Conservation (phyloP, 2,797 vertebrate species). For the Kryptolebias ocellatus region DNA sequence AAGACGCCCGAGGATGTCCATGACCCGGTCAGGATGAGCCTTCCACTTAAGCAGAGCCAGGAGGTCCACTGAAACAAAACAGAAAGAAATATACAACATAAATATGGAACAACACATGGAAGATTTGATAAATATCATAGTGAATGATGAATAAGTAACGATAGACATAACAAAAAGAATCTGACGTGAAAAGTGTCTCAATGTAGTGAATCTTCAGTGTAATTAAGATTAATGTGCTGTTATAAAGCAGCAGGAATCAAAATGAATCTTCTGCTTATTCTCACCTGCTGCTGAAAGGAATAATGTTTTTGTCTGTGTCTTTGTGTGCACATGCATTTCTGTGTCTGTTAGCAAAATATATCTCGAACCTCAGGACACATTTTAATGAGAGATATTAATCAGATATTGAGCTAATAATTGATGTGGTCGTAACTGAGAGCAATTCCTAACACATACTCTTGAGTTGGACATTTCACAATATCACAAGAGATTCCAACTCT, state of each 20-base stretch:
- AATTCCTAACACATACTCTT: no score
- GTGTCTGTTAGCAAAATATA: no score
- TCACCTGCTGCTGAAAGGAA: background rate
- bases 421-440: no score
- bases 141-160: background rate
- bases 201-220: background rate
- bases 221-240: background rate
- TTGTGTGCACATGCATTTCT: no score
- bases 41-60: conserved; percentile 95
- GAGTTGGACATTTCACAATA: no score
- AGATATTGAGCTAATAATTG: no score
- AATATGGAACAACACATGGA: background rate
- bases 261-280: background rate
- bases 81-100: accelerated
- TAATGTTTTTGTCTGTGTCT: no score
- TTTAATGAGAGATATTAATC: no score
- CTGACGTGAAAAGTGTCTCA: background rate
- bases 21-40: conserved; percentile 90
- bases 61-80: conserved; percentile 86
- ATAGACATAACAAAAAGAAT: background rate
- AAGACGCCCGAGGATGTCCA: conserved; percentile 90
- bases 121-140: background rate
- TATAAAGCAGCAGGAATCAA: background rate
- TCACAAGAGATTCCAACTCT: no score
- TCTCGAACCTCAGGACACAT: no score